Base-by-base conservation (phyloP, 2,888 invertebrate genomes). In the Diplazon laetatorius region DNA sequence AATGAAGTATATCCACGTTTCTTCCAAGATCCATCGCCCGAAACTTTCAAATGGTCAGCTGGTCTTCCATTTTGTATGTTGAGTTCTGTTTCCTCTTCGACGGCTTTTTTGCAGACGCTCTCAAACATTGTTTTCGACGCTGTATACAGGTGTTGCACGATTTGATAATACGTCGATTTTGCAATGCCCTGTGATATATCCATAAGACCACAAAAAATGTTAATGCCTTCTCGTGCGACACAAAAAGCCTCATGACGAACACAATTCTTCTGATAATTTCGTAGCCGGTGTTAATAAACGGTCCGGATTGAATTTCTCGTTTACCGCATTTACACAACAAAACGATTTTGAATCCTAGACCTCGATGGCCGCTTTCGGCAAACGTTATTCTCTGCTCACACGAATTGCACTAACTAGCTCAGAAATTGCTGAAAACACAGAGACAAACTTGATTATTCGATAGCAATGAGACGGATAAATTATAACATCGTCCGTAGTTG, bases 241-340 rank as follows among this genome's bases (percentile, higher is more conserved):
- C 83, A 25, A 84, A 60, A 62, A 77, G 52, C 42, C 75, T 42
- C 60, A 75, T 46, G 0, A 50, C 69, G 14, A 71, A 66, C 6
- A 84, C 82, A 52, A 71, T 55, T 55, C 55, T 65, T 46, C 57
- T 77, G 80, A 85, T 86, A 52, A 86, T 83, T 82, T 86, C 86
- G 62, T 62, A 87, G 46, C 82, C 84, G 69, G 78, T 83, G 62
- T 83, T 76, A 12, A 82, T 65, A 48, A 79, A 79, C 22, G 84
- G 80, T 52, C 78, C 71, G 62, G 80, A 84, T 62, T 83, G 57
- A 4, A 83, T 84, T 78, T 82, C 35, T 77, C 46, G n/a, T n/a
- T n/a, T n/a, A n/a, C n/a, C n/a, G n/a, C n/a, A n/a, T n/a, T n/a
- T n/a, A n/a, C n/a, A n/a, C n/a, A n/a, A n/a, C n/a, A n/a, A n/a